Conservation (phyloP, 2,797 vertebrate genomes). For the Vespertilio murinus region DNA sequence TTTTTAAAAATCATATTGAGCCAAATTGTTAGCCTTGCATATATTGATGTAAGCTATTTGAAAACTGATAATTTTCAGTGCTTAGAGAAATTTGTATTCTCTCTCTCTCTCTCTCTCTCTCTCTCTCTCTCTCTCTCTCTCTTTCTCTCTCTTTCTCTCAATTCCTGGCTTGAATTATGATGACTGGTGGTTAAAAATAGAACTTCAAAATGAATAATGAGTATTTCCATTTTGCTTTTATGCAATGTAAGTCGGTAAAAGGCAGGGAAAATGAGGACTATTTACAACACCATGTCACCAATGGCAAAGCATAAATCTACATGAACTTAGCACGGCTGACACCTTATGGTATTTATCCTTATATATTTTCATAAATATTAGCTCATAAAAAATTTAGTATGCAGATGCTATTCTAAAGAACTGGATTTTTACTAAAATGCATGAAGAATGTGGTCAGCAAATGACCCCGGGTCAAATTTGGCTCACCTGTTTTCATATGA, state of each 20-base stretch:
- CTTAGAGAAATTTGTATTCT: neutral
- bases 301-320: neutral
- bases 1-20: conserved; percentile 19
- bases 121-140: neutral
- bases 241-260: neutral
- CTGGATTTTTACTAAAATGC: neutral
- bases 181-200: conserved; percentile 1
- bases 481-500: neutral
- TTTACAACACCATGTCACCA: neutral
- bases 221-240: conserved; percentile 30
- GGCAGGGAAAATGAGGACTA: neutral
- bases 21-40: neutral
- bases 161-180: conserved; percentile 44
- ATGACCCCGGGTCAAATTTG: neutral
- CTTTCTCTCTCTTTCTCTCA: neutral
- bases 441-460: neutral
- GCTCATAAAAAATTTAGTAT: neutral
- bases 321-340: neutral
- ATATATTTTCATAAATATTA: conserved; percentile 39
- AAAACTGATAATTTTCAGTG: conserved; percentile 31
- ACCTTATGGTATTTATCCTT: conserved; percentile 2
- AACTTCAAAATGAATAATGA: conserved; percentile 38
- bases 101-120: neutral
- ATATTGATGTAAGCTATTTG: neutral
- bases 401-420: neutral